Base-by-base conservation (phyloP, 2,888 invertebrate species). In the Formica aserva region DNA sequence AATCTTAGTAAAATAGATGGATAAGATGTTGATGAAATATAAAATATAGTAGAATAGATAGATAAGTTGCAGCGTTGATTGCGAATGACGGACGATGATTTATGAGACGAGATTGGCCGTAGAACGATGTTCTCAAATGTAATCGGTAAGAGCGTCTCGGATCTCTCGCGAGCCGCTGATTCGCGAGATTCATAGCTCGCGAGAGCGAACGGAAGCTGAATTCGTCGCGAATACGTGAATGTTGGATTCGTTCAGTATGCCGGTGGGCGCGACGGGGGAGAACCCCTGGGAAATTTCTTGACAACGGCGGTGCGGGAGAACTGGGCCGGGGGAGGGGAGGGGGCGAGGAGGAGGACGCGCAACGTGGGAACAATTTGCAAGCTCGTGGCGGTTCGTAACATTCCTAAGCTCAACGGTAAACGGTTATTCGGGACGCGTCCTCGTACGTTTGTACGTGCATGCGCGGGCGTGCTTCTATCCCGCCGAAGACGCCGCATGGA, bases 341-440 rank as follows among this genome's bases (percentile, higher is more conserved):
- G 13, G 13, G 41, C 13, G 18, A 6, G 48, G 18, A 18, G 48
- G 76, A 77, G 62, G 45, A 41, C 85, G 83, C 89, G 86, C 91
- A 88, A 88, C 90, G 88, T 88, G 90, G 91, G 92, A 92, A 93
- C 93, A 93, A 94, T 93, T 94, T 93, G 92, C 92, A 92, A 92
- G 91, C 88, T 89, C 88, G 87, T 90, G 92, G 85, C 86, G 91
- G 91, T 90, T 89, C 88, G 87, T 88, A 90, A 91, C 91, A 92
- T 92, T 92, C 91, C 91, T 90, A 85, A 89, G 89, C 88, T 89
- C 88, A 86, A 89, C 88, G 84, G 90, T 89, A 92, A 91, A 91
- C 91, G 90, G 86, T 92, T 90, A 90, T 91, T 89, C 90, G 89
- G 86, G 89, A 92, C 92, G 92, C 91, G 88, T 89, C 86, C 88